A percentile compares a stretch with the other conserved stretches of the same genome.
Conservation (phyloP, 2,888 invertebrate genomes). For the Gasteruption jaculator region DNA sequence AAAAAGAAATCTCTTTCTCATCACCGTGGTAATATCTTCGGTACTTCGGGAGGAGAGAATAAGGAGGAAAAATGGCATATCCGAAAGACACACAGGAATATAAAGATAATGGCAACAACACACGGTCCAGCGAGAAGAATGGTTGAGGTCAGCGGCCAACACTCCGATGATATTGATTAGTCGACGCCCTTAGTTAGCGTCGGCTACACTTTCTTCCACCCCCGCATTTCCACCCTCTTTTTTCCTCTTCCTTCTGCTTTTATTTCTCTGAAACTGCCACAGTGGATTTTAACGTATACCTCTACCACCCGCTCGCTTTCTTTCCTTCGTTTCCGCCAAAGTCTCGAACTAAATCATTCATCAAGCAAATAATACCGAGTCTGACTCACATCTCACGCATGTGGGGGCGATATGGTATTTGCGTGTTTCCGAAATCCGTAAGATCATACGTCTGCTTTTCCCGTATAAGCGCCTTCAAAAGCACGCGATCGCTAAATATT, state of each 20-base stretch:
- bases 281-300: constrained; percentile 23
- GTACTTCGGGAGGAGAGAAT: too few relatives aligned
- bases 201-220: constrained; percentile 39
- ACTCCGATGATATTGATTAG: constrained; percentile 50
- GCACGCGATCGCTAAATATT: too few relatives aligned
- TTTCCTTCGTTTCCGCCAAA: constrained; percentile 4
- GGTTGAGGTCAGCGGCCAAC: constrained; percentile 41
- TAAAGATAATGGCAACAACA: too few relatives aligned
- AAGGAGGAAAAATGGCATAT: too few relatives aligned
- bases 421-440: constrained; percentile 24
- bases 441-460: too few relatives aligned
- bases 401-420: constrained; percentile 27
- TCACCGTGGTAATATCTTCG: too few relatives aligned
- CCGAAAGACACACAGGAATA: too few relatives aligned
- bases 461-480: too few relatives aligned
- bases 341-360: constrained; percentile 28
- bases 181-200: constrained; percentile 51
- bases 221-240: constrained; percentile 25
- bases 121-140: constrained; percentile 23
- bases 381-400: constrained; percentile 36
- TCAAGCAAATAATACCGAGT: constrained; percentile 41
- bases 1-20: too few relatives aligned
- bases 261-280: constrained; percentile 19
- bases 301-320: constrained; percentile 10
- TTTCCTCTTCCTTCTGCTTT: constrained; percentile 18